These are phyloP conservation scores for Pinctada fucata DNA, from an alignment of 2,888 invertebrate species.

Conservation along the genomic window DNA sequence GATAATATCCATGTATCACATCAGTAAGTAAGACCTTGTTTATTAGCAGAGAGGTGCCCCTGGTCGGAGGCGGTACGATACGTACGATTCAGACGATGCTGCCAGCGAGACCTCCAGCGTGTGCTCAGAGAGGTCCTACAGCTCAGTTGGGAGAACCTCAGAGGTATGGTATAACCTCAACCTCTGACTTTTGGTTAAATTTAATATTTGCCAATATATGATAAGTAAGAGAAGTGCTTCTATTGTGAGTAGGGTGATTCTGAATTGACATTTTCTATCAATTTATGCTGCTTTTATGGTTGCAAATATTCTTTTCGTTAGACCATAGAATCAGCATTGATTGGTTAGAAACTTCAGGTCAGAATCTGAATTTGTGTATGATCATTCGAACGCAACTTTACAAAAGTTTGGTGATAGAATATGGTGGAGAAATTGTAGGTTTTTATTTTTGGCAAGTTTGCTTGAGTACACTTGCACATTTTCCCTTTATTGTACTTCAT, in stretches of 20 bases:
- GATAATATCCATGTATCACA: no score
- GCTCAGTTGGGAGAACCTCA: constrained; percentile 71
- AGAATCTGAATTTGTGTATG: no score
- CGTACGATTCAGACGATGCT: constrained; percentile 75
- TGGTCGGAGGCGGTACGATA: constrained; percentile 60
- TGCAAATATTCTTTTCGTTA: no score
- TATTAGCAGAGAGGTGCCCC: constrained; percentile 29
- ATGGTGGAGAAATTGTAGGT: no score
- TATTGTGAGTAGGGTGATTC: constrained; percentile 10
- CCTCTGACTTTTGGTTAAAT: not conserved
- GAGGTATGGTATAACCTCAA: constrained; percentile 63
- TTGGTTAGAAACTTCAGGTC: no score
- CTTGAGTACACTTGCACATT: no score
- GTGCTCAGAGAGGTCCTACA: constrained; percentile 85
- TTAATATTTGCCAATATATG: not conserved
- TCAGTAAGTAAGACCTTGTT: not conserved
- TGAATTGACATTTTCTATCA: not conserved
- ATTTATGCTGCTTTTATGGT: not conserved
- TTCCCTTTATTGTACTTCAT: no score
- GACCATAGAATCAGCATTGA: no score
- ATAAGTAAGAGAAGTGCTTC: not conserved
- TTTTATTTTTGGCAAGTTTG: no score
- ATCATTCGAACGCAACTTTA: no score
- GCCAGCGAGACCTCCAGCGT: constrained; percentile 93
- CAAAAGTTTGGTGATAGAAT: no score